Evolutionary conservation across 2,888 invertebrate species (phyloP).

Genomic region (Caenorhabditis sinica): DNA sequence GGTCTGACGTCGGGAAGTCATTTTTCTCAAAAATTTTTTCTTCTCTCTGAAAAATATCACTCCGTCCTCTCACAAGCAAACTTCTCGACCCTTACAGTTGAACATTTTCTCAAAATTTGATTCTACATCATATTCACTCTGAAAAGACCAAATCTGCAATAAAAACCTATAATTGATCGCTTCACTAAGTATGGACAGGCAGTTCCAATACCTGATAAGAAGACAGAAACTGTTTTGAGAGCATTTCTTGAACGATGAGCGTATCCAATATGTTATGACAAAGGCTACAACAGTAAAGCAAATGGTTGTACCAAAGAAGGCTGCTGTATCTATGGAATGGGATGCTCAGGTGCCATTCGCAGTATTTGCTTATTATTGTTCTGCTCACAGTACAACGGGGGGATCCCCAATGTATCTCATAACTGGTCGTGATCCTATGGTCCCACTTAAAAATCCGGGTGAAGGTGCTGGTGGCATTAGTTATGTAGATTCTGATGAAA

Average conservation of each 20-base stretch:
- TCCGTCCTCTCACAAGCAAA: too few relatives aligned
- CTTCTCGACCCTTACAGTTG: too few relatives aligned
- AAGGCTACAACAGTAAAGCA: slow-evolving; percentile 64
- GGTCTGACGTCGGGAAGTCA: too few relatives aligned
- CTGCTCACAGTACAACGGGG: slow-evolving; percentile 54
- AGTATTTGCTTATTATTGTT: slow-evolving; percentile 66
- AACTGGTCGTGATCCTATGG: slow-evolving; percentile 52
- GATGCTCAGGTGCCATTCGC: slow-evolving; percentile 57
- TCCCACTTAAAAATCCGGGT: not conserved
- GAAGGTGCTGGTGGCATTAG: slow-evolving; percentile 1
- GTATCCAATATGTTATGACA: slow-evolving; percentile 34
- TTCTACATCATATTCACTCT: too few relatives aligned
- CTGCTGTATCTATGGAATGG: slow-evolving; percentile 53
- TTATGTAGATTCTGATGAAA: slow-evolving; percentile 34
- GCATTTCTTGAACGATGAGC: slow-evolving; percentile 53
- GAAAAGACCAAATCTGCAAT: too few relatives aligned
- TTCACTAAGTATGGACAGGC: slow-evolving; percentile 54
- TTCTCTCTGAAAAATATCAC: too few relatives aligned
- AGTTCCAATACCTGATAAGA: slow-evolving; percentile 56
- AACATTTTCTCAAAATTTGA: too few relatives aligned
- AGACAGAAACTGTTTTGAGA: slow-evolving; percentile 55
- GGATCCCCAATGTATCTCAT: slow-evolving; percentile 57
- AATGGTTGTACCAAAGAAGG: slow-evolving; percentile 66
- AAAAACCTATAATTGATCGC: slow-evolving; percentile 59
- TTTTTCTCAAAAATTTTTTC: too few relatives aligned